Conservation (phyloP, 1,140 invertebrate genomes). For the Ganaspis sp. region DNA sequence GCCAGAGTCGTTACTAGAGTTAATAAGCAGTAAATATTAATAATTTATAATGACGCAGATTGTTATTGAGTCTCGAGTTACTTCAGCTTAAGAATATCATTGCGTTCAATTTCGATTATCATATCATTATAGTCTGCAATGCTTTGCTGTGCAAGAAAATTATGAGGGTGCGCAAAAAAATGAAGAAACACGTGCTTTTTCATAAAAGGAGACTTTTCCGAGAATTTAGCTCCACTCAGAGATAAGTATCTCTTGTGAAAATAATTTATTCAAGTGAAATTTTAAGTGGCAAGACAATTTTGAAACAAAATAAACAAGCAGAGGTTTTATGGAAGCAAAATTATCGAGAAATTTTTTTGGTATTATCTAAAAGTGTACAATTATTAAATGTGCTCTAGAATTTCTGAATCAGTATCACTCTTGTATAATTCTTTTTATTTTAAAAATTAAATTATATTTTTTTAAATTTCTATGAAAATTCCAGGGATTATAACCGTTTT, state of each 20-base stretch:
- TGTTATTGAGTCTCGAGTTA: neutral
- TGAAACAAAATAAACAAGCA: no score
- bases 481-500: no score
- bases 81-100: neutral
- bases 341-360: neutral
- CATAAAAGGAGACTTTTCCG: neutral
- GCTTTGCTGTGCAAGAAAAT: neutral
- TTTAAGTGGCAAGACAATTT: no score
- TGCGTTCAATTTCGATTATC: neutral
- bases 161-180: neutral
- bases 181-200: neutral
- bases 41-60: slow-evolving; percentile 16
- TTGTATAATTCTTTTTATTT: no score
- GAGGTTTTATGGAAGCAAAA: no score
- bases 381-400: no score
- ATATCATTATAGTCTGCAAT: slow-evolving; percentile 8
- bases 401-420: no score
- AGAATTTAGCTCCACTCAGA: neutral
- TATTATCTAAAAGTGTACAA: no score
- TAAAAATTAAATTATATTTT: no score
- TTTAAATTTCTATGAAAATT: no score
- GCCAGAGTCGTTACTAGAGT: neutral
- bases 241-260: no score
- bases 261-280: no score
- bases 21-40: slow-evolving; percentile 23